Conservation (phyloP, 2,888 invertebrate species). For the Leptinotarsa juncta region DNA sequence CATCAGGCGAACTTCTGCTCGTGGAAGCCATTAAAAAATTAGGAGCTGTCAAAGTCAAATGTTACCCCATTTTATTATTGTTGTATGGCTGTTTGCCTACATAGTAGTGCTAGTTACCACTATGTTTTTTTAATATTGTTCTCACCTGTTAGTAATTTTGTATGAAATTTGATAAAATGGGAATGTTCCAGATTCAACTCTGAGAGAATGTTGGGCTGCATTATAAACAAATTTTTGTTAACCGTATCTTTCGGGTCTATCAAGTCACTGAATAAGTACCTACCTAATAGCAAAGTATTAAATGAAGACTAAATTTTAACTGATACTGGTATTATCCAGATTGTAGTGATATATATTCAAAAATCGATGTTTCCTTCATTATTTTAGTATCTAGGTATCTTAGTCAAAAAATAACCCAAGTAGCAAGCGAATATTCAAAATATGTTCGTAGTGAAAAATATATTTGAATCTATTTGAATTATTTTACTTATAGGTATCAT, state of each 20-base stretch:
- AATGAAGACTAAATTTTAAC: not conserved
- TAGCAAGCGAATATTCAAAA: too few relatives aligned
- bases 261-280: not conserved
- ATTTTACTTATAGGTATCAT: too few relatives aligned
- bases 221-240: not conserved
- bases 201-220: not conserved
- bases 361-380: too few relatives aligned
- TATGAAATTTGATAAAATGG: not conserved
- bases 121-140: not conserved
- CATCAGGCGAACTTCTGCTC: slow-evolving; percentile 65
- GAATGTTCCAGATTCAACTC: not conserved
- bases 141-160: slow-evolving; percentile 6
- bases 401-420: too few relatives aligned
- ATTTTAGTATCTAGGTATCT: too few relatives aligned
- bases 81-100: slow-evolving; percentile 28
- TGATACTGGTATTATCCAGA: not conserved
- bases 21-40: slow-evolving; percentile 51
- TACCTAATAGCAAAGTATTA: not conserved
- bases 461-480: too few relatives aligned
- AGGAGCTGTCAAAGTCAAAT: slow-evolving; percentile 40
- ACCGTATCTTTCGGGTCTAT: too few relatives aligned
- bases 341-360: not conserved
- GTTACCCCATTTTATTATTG: not conserved
- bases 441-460: too few relatives aligned
- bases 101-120: not conserved